phyloP scores from a whole-genome alignment of 2,888 invertebrate genomes.

The Acanthoscelides obtectus region DNA sequence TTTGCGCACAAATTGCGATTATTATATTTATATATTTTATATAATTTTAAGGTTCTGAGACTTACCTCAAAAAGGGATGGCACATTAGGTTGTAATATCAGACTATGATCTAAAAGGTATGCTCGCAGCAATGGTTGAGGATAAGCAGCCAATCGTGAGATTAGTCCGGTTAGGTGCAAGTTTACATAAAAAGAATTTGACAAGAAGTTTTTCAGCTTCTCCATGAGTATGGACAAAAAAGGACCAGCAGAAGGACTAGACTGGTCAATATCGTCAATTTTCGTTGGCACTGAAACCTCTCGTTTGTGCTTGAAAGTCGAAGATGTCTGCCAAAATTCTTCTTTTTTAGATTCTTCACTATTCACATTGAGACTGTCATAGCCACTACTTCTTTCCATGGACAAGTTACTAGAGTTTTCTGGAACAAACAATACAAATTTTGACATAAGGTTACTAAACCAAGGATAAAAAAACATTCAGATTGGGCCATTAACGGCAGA shows the following conservation, averaged over 20 bases:
- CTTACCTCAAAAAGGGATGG: slow-evolving; percentile 85
- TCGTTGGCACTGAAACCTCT: slow-evolving; percentile 14
- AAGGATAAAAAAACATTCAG: no score
- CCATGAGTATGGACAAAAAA: slow-evolving; percentile 75
- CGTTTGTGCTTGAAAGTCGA: slow-evolving; percentile 24
- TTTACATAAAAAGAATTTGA: slow-evolving; percentile 81
- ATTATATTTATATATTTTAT: no score
- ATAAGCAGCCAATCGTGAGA: slow-evolving; percentile 81
- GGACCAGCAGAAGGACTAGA: slow-evolving; percentile 58
- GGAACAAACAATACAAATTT: no score
- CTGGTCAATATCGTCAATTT: slow-evolving; percentile 48
- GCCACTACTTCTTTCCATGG: slow-evolving; percentile 72
- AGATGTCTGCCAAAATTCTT: slow-evolving; percentile 45
- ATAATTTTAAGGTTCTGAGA: no score
- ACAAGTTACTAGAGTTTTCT: slow-evolving; percentile 56
- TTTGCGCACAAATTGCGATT: no score
- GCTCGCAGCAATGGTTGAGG: slow-evolving; percentile 86
- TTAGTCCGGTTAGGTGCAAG: slow-evolving; percentile 80
- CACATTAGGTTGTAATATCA: slow-evolving; percentile 84
- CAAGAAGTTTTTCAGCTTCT: slow-evolving; percentile 77
- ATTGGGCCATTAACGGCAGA: no score
- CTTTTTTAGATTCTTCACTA: slow-evolving; percentile 49
- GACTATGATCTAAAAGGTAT: slow-evolving; percentile 79
- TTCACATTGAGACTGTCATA: slow-evolving; percentile 68
- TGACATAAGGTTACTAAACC: no score